These are phyloP conservation scores for Neomorphus geoffroyi DNA, from an alignment of 2,797 vertebrate genomes.

Conservation along the genomic window DNA sequence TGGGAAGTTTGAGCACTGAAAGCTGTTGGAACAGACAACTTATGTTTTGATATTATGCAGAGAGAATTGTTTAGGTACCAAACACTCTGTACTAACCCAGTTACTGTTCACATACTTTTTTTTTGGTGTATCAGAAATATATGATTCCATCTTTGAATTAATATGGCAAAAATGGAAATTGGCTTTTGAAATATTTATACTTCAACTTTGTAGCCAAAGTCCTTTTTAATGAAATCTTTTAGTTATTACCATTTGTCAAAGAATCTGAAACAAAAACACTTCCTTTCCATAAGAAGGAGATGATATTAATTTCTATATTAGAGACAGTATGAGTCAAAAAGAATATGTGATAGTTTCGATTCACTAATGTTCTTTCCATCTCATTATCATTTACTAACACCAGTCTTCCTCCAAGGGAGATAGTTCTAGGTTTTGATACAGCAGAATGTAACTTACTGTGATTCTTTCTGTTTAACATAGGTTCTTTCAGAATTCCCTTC, in stretches of 20 bases:
- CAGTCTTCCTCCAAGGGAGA: background rate
- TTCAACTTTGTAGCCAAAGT: background rate
- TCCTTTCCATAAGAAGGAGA: background rate
- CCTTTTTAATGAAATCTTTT: background rate
- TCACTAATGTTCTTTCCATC: background rate
- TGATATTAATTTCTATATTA: background rate
- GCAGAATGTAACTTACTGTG: background rate
- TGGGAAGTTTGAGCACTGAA: constrained; percentile 6
- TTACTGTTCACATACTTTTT: background rate
- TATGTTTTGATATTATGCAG: background rate
- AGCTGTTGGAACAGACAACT: background rate
- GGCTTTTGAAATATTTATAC: constrained; percentile 28
- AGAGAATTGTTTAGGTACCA: background rate
- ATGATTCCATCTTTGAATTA: background rate
- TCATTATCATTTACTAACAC: background rate
- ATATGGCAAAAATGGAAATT: background rate
- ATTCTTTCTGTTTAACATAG: background rate
- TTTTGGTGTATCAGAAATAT: background rate
- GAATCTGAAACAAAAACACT: background rate
- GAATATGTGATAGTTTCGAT: background rate
- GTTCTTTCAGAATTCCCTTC: background rate
- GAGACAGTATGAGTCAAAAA: background rate
- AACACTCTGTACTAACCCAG: background rate
- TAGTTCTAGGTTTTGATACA: background rate
- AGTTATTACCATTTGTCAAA: constrained; percentile 6